Evolutionary conservation across 1,140 invertebrate species (phyloP), one percentile per base, ranked within the genome.

Genomic region (Olivierus martensii): DNA sequence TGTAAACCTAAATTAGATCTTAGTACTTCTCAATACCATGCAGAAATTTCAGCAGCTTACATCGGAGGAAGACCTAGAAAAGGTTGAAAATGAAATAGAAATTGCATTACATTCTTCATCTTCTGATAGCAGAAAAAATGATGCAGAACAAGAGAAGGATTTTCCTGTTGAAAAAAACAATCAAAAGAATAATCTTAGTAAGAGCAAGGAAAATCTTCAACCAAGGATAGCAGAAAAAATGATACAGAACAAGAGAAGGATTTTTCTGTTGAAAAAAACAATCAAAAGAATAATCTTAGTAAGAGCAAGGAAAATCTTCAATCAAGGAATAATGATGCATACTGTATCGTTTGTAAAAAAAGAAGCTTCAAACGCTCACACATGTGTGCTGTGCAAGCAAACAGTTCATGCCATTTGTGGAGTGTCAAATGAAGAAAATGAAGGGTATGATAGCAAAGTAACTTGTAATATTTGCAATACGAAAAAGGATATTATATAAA

Each of bases 1-100:
- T 50, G 39, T 35, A 46, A 46, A 39, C 17, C 18, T 44, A 49
- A 46, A 52, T 18, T 49, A n/a, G 46, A 41, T 0, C 36, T 44
- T 15, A 37, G 41, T 37, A 45, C 34, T 12, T 48, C 35, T 41
- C 17, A 41, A 17, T 41, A 41, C 10, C 39, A 3, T 41, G 10
- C 4, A 41, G 39, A 41, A 41, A 41, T 41, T 12, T 4, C 11
- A n/a, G 39, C 17, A 3, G 10, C 11, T 41, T 41, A 41, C 17
- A 41, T 41, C 11, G 39, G 11, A 41, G 39, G 39, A 41, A 41
- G 39, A 41, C 10, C 39, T 41, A 17, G 39, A 41, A 41, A 41
- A 41, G 39, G 39, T 41, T 41, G 36, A 41, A 41, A 41, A 41
- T 41, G 39, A 41, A 41, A 41, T 41, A 17, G 17, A 41, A 41